These are phyloP conservation scores for Spatulosminthurus flaviceps DNA, from an alignment of 2,888 invertebrate species.

Conservation along the genomic window DNA sequence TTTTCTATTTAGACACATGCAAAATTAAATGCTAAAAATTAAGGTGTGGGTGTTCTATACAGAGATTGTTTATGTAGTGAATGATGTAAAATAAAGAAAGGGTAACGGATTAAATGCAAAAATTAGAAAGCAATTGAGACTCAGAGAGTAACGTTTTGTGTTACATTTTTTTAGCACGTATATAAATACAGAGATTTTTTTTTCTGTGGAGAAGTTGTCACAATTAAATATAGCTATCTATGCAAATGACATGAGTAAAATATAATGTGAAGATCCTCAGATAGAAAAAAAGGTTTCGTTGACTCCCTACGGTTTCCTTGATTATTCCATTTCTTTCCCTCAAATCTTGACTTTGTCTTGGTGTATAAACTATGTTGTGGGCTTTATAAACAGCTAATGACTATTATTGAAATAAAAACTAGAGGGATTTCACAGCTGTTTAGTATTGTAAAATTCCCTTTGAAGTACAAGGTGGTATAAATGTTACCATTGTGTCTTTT, in stretches of 20 bases:
- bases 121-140: background rate
- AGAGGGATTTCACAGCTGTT: background rate
- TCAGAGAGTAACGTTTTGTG: background rate
- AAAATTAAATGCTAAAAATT: no score
- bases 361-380: background rate
- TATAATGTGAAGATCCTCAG: background rate
- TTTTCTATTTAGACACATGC: no score
- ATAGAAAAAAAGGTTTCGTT: background rate
- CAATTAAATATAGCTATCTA: constrained; percentile 2
- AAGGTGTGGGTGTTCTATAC: constrained; percentile 1
- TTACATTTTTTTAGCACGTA: background rate
- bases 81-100: background rate
- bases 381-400: background rate
- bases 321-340: background rate
- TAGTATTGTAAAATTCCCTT: no score
- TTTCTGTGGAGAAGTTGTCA: background rate
- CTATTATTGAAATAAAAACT: background rate
- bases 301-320: constrained; percentile 1
- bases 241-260: background rate
- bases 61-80: background rate
- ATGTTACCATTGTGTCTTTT: no score
- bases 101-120: background rate
- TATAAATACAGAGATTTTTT: background rate
- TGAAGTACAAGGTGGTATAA: no score
- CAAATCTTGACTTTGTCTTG: background rate